Percentiles rank a stretch among this genome's conserved stretches.
Evolutionary conservation across 2,888 invertebrate species (phyloP).

Genomic region (Melitaea athalia): DNA sequence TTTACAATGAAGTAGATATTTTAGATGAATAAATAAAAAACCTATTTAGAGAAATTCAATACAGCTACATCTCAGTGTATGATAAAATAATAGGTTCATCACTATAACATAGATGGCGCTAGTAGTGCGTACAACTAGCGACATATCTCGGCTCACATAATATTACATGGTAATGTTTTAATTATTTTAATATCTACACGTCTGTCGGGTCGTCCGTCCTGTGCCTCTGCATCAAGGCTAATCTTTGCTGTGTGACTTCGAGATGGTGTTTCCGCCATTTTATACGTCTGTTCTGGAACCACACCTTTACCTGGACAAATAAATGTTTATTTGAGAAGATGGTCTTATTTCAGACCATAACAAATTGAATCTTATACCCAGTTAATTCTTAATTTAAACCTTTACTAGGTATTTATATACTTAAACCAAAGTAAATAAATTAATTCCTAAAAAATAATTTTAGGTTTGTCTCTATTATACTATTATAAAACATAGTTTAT

Average conservation of each 20-base stretch:
- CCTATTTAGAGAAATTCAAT: neutral
- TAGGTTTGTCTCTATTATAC: too few relatives aligned
- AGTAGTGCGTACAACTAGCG: neutral
- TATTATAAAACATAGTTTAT: too few relatives aligned
- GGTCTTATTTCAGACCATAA: neutral
- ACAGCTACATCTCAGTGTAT: too few relatives aligned
- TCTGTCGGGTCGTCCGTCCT: conserved; percentile 67
- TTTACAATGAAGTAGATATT: neutral
- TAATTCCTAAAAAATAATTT: too few relatives aligned
- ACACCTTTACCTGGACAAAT: conserved; percentile 88
- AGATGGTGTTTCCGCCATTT: conserved; percentile 98
- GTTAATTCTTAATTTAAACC: too few relatives aligned
- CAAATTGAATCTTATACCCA: neutral
- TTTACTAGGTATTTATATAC: too few relatives aligned
- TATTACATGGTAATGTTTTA: conserved; percentile 6
- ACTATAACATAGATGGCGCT: conserved; percentile 4
- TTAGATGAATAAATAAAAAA: neutral
- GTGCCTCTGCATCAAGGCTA: conserved; percentile 82
- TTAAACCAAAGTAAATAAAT: too few relatives aligned
- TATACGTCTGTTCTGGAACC: conserved; percentile 96
- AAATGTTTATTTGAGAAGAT: neutral
- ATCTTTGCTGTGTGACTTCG: conserved; percentile 93
- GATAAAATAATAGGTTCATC: neutral
- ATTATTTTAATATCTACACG: conserved; percentile 43
- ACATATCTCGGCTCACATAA: neutral